phyloP scores from a whole-genome alignment of 2,888 invertebrate genomes.

The Drosophila histrio region DNA sequence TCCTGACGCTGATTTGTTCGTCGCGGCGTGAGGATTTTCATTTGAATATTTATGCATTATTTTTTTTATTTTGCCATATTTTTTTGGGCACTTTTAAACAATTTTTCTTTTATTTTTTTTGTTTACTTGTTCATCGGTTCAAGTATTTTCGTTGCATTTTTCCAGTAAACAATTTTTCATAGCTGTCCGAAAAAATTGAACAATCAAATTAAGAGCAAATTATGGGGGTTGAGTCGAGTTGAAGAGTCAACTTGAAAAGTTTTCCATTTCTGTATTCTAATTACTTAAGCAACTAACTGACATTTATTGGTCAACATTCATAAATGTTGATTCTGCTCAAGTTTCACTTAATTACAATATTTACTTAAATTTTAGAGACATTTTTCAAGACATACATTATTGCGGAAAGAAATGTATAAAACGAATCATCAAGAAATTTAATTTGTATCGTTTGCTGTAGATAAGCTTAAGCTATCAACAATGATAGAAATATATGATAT shows the following conservation, averaged over 20 bases:
- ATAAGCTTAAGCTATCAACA: no score
- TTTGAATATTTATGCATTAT: constrained; percentile 75
- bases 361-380: background rate
- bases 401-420: background rate
- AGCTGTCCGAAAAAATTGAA: constrained; percentile 29
- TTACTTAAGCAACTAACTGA: constrained; percentile 25
- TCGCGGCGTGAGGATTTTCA: constrained; percentile 59
- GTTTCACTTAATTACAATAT: background rate
- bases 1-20: constrained; percentile 39
- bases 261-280: constrained; percentile 22
- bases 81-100: constrained; percentile 24
- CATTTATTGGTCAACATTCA: constrained; percentile 18
- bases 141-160: constrained; percentile 34
- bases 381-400: background rate
- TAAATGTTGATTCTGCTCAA: background rate
- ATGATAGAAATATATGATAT: no score
- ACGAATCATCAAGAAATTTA: no score
- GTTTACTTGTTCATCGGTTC: constrained; percentile 29
- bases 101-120: constrained; percentile 7
- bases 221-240: background rate
- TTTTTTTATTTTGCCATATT: constrained; percentile 16
- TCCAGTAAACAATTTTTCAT: constrained; percentile 46
- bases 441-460: no score
- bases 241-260: background rate
- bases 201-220: constrained; percentile 34